Evolutionary conservation across 2,888 invertebrate genomes (phyloP).

Genomic region (Chrysodeixis includens): DNA sequence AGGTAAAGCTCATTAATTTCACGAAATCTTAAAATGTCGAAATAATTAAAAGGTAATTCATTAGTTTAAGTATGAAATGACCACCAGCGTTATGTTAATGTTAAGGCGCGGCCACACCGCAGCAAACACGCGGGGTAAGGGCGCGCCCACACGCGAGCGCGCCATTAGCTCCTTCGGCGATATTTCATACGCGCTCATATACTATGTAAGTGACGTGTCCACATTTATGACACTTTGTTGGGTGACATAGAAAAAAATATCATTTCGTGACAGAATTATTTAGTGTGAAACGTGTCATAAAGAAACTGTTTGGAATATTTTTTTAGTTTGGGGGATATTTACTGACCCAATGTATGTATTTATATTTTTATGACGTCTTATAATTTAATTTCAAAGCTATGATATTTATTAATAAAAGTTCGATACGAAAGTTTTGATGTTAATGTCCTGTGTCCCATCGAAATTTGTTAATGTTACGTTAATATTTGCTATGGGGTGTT

Average conservation of each 20-base stretch:
- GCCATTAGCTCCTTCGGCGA: slow-evolving; percentile 79
- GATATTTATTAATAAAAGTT: slow-evolving; percentile 37
- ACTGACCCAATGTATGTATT: slow-evolving; percentile 52
- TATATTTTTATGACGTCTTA: slow-evolving; percentile 53
- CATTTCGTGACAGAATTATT: slow-evolving; percentile 71
- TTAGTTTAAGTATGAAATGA: slow-evolving; percentile 36
- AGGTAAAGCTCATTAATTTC: slow-evolving; percentile 44
- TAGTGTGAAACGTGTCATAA: slow-evolving; percentile 63
- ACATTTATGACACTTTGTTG: slow-evolving; percentile 79
- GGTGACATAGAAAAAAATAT: slow-evolving; percentile 73
- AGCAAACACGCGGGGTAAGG: slow-evolving; percentile 61
- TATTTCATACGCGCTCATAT: slow-evolving; percentile 82
- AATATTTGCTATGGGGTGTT: slow-evolving; percentile 29
- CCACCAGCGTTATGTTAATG: slow-evolving; percentile 58
- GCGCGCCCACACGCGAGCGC: slow-evolving; percentile 82
- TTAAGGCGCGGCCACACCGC: slow-evolving; percentile 70
- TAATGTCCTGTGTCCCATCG: slow-evolving; percentile 25
- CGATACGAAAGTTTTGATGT: slow-evolving; percentile 32
- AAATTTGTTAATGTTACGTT: slow-evolving; percentile 39
- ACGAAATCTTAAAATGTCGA: slow-evolving; percentile 43
- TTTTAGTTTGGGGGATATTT: slow-evolving; percentile 53
- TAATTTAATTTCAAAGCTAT: slow-evolving; percentile 50
- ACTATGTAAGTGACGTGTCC: slow-evolving; percentile 82
- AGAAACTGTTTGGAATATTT: slow-evolving; percentile 64
- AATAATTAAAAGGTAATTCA: slow-evolving; percentile 52